Evolutionary conservation across 2,113 vertebrate genomes (phyloP).

Genomic region (Maylandia zebra): DNA sequence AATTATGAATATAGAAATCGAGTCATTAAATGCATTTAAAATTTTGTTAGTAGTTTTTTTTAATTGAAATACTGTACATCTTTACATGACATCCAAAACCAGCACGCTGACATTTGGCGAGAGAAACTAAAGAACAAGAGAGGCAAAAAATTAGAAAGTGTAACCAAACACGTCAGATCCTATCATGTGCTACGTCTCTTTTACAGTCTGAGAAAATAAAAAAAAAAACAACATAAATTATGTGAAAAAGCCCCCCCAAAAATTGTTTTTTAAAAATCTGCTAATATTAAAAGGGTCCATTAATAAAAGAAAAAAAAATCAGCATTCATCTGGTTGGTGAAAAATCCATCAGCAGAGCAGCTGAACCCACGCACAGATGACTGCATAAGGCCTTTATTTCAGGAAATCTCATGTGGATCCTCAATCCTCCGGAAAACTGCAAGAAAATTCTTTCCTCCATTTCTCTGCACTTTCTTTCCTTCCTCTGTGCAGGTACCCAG

Average conservation of each 20-base stretch:
- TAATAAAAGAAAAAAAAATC: background rate
- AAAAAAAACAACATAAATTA: background rate
- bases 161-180: background rate
- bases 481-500: constrained; percentile 85
- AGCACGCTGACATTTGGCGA: background rate
- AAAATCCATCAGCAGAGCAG: background rate
- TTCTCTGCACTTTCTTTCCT: constrained; percentile 87
- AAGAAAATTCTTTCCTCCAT: constrained; percentile 80
- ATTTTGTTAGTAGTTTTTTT: background rate
- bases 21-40: background rate
- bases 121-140: background rate
- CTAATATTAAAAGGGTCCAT: background rate
- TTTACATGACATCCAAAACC: background rate
- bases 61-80: background rate
- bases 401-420: constrained; percentile 31
- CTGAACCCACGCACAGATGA: background rate
- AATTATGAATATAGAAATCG: background rate
- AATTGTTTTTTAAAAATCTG: background rate
- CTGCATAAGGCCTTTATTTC: background rate
- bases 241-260: background rate
- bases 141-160: background rate
- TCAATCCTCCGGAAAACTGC: constrained; percentile 80
- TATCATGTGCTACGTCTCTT: background rate
- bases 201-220: background rate
- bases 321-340: background rate